These are phyloP conservation scores for Rhyacophila evoluta DNA, from an alignment of 2,888 invertebrate genomes.

Conservation along the genomic window DNA sequence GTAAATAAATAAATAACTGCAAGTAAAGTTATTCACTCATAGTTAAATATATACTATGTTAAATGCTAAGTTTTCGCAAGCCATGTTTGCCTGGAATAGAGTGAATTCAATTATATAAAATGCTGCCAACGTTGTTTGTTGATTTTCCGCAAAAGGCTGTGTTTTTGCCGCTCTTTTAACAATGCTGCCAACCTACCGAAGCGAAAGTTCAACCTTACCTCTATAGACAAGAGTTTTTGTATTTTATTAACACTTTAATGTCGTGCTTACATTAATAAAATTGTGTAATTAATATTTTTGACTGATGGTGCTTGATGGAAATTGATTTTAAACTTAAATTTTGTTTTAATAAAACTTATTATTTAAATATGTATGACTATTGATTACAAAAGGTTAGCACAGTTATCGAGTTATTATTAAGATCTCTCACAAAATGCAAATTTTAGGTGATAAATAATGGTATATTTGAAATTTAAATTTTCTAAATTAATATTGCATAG, in stretches of 20 bases:
- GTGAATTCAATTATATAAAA: conserved; percentile 15
- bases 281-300: too few species aligned
- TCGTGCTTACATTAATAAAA: neutral
- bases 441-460: too few species aligned
- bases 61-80: neutral
- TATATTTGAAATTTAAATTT: too few species aligned
- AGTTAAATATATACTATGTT: neutral
- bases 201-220: conserved; percentile 24
- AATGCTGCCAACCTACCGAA: conserved; percentile 20
- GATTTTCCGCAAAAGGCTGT: conserved; percentile 22
- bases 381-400: too few species aligned
- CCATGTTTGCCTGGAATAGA: neutral
- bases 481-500: too few species aligned
- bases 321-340: too few species aligned
- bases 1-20: neutral
- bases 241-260: conserved; percentile 9
- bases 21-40: neutral
- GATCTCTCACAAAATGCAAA: too few species aligned
- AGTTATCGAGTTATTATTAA: too few species aligned
- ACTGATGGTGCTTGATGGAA: too few species aligned
- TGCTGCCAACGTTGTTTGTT: conserved; percentile 22
- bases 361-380: too few species aligned
- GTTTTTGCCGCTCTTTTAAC: conserved; percentile 22
- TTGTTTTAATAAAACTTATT: too few species aligned
- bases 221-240: conserved; percentile 19